These are phyloP conservation scores for Pteria penguin DNA, from an alignment of 2,888 invertebrate species.

Conservation along the genomic window DNA sequence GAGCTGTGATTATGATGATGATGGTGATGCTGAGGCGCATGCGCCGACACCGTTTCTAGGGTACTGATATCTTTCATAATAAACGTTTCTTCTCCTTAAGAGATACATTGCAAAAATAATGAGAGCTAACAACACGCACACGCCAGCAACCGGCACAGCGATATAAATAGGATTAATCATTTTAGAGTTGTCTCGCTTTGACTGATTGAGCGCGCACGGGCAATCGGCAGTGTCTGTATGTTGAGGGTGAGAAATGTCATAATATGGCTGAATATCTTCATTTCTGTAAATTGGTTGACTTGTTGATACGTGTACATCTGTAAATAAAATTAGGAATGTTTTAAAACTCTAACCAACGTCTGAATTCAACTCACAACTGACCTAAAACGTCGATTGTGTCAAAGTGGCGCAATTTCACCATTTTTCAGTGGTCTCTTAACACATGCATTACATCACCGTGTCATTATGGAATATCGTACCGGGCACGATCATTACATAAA, in stretches of 20 bases:
- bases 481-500: no score
- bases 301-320: no score
- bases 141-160: conserved; percentile 78
- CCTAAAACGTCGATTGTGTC: no score
- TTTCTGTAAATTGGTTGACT: not conserved
- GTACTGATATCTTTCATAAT: conserved; percentile 67
- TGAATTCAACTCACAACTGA: no score
- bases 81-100: conserved; percentile 71
- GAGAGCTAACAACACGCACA: conserved; percentile 77
- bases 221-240: conserved; percentile 20
- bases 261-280: conserved; percentile 1
- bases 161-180: conserved; percentile 79
- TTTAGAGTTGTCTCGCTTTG: conserved; percentile 7
- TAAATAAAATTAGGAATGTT: no score
- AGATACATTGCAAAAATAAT: conserved; percentile 79
- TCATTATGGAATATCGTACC: no score
- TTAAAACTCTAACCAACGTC: no score
- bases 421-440: no score
- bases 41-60: conserved; percentile 59
- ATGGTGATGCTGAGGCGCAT: conserved; percentile 25
- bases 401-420: no score
- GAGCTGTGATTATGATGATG: conserved; percentile 50
- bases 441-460: no score
- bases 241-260: not conserved
- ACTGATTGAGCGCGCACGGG: conserved; percentile 23